Base-by-base conservation (phyloP, 2,888 invertebrate genomes). In the Theretra japonica region DNA sequence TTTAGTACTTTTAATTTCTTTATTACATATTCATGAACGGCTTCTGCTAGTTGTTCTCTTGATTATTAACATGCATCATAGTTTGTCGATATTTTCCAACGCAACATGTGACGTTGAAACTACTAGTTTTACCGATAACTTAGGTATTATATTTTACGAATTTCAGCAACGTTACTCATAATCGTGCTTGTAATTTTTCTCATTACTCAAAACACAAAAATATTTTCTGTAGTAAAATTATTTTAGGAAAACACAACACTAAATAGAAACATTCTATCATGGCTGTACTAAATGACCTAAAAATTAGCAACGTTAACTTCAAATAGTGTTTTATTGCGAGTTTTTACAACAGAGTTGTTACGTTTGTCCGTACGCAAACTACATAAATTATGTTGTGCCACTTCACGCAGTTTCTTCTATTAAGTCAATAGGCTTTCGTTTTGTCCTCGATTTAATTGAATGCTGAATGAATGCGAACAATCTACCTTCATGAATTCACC, bases 341-440 rank as follows among this genome's bases (percentile, higher is more conserved):
- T 65, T 62, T 62, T 65, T 65, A 15, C 41, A 48, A 48, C 23
- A 7, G 65, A 41, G 62, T 65, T 62, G n/a, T n/a, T 25, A 65
- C 48, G 17, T 65, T 65, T 41, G 48, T 21, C 48, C 23, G 65
- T 65, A 48, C 23, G 17, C 65, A 65, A 65, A 65, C 23, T 23
- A 65, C 6, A 23, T 65, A 23, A 15, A 65, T 48, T 65, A 6
- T 41, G 48, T 65, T 48, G 65, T 65, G 48, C 33, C 65, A 48
- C 65, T 65, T 65, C 23, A 65, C 65, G 48, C 48, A 48, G 65
- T 48, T 65, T 65, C 65, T 65, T 65, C 48, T 65, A 65, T 65
- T 65, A 65, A 23, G 65, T 41, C 41, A 65, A 65, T 65, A 65
- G 41, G 48, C n/a, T 25, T 65, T 48, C 65, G 17, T 65, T 48